A percentile compares a stretch with the other conserved stretches of the same genome.
phyloP scores from a whole-genome alignment of 2,888 invertebrate genomes.

The Lacanobia wlatinum region DNA sequence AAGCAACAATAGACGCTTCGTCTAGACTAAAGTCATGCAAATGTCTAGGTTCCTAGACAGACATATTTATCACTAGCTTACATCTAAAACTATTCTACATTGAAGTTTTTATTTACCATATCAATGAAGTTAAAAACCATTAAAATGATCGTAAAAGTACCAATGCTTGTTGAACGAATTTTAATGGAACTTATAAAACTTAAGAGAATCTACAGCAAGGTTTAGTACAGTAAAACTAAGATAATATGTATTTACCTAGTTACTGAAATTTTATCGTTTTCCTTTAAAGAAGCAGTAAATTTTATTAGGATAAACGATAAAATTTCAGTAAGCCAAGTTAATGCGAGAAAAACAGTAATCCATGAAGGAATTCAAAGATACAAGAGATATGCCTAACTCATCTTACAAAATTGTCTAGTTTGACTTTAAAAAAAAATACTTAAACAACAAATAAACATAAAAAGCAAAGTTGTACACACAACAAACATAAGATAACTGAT shows the following conservation, averaged over 20 bases:
- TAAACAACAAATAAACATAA: constrained; percentile 14
- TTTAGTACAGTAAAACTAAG: neutral
- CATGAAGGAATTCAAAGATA: neutral
- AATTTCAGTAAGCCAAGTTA: neutral
- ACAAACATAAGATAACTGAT: constrained; percentile 37
- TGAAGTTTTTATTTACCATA: constrained; percentile 35
- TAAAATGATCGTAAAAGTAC: constrained; percentile 40
- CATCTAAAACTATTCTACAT: constrained; percentile 24
- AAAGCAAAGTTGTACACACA: constrained; percentile 24
- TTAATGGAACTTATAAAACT: neutral
- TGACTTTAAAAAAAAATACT: constrained; percentile 9
- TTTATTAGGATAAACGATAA: neutral
- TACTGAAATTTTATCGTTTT: too few relatives aligned
- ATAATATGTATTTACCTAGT: too few relatives aligned
- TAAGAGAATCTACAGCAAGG: neutral
- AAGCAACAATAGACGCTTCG: constrained; percentile 30
- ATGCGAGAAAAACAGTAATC: neutral
- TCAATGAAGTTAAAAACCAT: constrained; percentile 28
- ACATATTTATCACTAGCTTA: constrained; percentile 19
- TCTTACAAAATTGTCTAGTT: neutral
- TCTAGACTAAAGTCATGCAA: constrained; percentile 32
- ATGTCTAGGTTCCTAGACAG: constrained; percentile 22
- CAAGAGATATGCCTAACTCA: neutral
- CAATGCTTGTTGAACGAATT: constrained; percentile 16
- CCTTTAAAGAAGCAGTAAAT: too few relatives aligned